These are phyloP conservation scores for Netelia inedita DNA, from an alignment of 2,888 invertebrate genomes.

Conservation along the genomic window DNA sequence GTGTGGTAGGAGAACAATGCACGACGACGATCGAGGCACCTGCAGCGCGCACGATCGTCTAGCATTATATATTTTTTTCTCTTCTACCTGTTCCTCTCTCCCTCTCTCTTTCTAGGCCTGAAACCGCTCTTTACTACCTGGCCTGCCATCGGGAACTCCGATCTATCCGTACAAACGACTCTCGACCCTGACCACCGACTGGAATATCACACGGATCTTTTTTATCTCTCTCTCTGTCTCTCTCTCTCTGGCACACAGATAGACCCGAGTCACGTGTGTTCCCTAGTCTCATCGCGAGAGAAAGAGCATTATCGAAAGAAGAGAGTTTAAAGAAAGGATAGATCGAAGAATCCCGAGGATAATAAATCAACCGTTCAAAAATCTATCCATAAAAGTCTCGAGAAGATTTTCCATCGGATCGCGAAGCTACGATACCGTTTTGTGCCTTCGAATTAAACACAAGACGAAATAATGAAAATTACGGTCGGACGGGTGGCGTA, in stretches of 20 bases:
- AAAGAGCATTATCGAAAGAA: not conserved
- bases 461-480: no score
- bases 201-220: constrained; percentile 55
- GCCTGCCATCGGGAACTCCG: constrained; percentile 2
- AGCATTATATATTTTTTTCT: constrained; percentile 48
- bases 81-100: constrained; percentile 2
- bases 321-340: not conserved
- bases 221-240: not conserved
- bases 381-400: not conserved
- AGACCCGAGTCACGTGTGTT: constrained; percentile 4
- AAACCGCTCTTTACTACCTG: constrained; percentile 58
- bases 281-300: not conserved
- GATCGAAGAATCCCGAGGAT: constrained; percentile 16
- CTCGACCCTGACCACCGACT: constrained; percentile 46
- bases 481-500: no score
- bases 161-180: constrained; percentile 48
- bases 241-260: constrained; percentile 30
- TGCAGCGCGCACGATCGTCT: constrained; percentile 57
- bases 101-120: constrained; percentile 34
- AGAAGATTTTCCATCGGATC: no score
- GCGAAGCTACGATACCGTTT: no score
- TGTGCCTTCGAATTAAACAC: no score
- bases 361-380: constrained; percentile 26
- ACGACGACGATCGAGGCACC: constrained; percentile 52
- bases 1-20: constrained; percentile 60